A percentile compares a stretch with the other conserved stretches of the same genome.
Evolutionary conservation across 2,797 vertebrate species (phyloP).

Genomic region (Austrolebias charrua): DNA sequence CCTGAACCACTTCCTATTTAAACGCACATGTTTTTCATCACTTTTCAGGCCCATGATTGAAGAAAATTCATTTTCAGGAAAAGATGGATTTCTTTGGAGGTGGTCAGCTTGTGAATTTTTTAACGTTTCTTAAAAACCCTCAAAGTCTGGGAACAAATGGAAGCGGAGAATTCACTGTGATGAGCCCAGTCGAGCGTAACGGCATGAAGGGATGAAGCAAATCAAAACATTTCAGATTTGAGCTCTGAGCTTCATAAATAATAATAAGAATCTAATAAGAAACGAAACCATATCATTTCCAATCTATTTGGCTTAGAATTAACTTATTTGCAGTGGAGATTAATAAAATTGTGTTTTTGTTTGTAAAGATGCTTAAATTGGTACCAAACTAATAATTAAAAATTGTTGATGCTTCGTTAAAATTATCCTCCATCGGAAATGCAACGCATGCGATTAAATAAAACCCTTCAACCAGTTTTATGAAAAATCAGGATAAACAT

Average conservation of each 20-base stretch:
- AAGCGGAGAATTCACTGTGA: conserved; percentile 67
- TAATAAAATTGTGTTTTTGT: conserved; percentile 30
- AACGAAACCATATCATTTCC: conserved; percentile 28
- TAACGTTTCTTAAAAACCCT: conserved; percentile 55
- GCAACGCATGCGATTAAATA: conserved; percentile 14
- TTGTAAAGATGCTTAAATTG: conserved; percentile 2
- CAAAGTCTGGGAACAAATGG: conserved; percentile 39
- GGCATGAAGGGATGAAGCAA: conserved; percentile 52
- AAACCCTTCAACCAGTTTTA: background rate
- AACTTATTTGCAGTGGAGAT: conserved; percentile 31
- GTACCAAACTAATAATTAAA: conserved; percentile 22
- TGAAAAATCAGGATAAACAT: too few species aligned
- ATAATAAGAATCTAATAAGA: conserved; percentile 24
- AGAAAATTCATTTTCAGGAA: conserved; percentile 62
- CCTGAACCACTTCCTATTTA: conserved; percentile 35
- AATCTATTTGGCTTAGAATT: conserved; percentile 41
- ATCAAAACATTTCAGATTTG: conserved; percentile 33
- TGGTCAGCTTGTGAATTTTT: conserved; percentile 70
- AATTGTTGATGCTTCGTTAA: conserved; percentile 5
- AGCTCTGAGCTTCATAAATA: background rate
- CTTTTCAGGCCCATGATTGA: conserved; percentile 39
- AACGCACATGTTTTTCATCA: conserved; percentile 60
- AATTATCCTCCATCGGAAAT: conserved; percentile 1
- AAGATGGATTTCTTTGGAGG: conserved; percentile 63
- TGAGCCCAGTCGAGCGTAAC: conserved; percentile 40